Base-by-base conservation (phyloP, 2,888 invertebrate species). In the Tiphia femorata region DNA sequence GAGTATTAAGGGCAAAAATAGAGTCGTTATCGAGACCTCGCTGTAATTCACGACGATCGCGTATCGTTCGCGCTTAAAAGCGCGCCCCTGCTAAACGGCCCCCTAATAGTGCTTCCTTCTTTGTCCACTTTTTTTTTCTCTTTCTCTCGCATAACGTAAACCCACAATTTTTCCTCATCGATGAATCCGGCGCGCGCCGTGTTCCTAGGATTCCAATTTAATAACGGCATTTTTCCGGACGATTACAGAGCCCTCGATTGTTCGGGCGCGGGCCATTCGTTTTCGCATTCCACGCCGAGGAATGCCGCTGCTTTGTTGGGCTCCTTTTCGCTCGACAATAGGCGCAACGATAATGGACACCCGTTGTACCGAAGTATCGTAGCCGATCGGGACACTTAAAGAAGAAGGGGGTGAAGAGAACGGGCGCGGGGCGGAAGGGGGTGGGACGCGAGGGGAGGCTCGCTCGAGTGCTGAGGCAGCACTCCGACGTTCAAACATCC, bases 401-500 rank as follows among this genome's bases (percentile, higher is more conserved):
- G 27, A 51, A 43, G 62, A 21, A 35, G 46, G n/a, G n/a, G n/a
- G n/a, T n/a, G n/a, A 21, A 12, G 41, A 23, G 19, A 8, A 16
- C 8, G 25, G 19, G 23, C 20, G 40, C 19, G 62, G 42, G 38
- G 27, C 17, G 42, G 48, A 51, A 49, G 48, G 58, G 66, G 38
- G 48, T 27, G 42, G 42, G 49, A 46, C 33, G 12, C 12, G 33
- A 33, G 33, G 46, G 27, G 46, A 52, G 46, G 58, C 56, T 58
- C 51, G 67, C 67, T 75, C 61, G 73, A 81, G 81, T 78, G 80
- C 80, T 79, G 81, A 79, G 76, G 75, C 75, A 76, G 79, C 81
- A 80, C 78, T 82, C 75, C 67, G 72, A 70, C 77, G 81, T 78
- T 81, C 81, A 79, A 82, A 80, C 79, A 81, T 81, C 81, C 81